Evolutionary conservation across 2,797 vertebrate species (phyloP).

Genomic region (Balearica regulorum): DNA sequence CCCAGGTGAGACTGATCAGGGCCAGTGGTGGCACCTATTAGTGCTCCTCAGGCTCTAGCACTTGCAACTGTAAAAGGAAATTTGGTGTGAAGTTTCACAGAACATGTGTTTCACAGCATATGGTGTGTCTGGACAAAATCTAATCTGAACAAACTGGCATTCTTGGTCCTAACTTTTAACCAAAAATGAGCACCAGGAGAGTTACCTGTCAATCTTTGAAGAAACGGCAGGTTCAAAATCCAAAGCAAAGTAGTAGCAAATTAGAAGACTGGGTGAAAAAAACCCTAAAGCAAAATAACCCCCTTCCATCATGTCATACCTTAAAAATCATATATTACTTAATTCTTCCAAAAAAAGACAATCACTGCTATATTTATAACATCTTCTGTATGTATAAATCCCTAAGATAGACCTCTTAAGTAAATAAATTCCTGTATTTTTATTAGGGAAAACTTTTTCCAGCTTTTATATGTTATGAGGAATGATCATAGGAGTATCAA

Average conservation of each 20-base stretch:
- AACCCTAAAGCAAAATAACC: fast-evolving
- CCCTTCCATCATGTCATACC: background rate
- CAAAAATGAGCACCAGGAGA: background rate
- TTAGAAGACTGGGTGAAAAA: background rate
- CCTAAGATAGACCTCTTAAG: background rate
- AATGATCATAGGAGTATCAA: background rate
- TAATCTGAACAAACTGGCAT: background rate
- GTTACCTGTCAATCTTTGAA: background rate
- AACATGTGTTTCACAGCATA: background rate
- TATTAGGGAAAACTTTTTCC: background rate
- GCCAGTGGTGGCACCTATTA: no score
- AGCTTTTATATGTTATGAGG: background rate
- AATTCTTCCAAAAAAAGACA: background rate
- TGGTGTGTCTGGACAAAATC: background rate
- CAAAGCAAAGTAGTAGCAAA: background rate
- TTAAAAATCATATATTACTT: background rate
- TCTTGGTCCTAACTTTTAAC: background rate
- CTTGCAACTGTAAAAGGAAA: background rate
- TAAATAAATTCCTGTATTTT: background rate
- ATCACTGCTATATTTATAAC: background rate
- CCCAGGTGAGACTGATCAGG: background rate
- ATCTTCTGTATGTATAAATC: background rate
- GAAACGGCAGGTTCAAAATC: background rate
- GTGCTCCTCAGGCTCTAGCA: background rate
- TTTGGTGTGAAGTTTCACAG: background rate